These are phyloP conservation scores for Bubo blakistoni DNA, from an alignment of 2,113 vertebrate species.

Conservation along the genomic window DNA sequence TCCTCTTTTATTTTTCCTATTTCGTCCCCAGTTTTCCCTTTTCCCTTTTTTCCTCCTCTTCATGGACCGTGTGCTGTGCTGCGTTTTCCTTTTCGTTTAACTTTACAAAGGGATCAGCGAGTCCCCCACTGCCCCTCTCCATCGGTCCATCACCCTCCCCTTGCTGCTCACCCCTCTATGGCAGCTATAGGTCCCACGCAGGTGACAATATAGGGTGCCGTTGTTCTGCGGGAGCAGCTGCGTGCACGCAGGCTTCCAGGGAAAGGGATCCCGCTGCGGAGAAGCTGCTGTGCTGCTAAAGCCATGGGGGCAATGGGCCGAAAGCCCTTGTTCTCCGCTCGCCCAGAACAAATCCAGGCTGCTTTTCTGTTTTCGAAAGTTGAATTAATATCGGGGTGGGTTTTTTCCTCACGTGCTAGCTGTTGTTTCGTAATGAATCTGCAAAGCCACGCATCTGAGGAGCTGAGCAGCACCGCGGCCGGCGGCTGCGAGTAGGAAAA, in stretches of 20 bases:
- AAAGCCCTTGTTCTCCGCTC: not conserved
- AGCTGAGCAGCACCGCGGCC: not conserved
- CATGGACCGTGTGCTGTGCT: not conserved
- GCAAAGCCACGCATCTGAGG: not conserved
- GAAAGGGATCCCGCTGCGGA: not conserved
- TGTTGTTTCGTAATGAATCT: slow-evolving; percentile 4
- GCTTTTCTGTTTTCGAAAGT: not conserved
- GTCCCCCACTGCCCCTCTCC: not conserved
- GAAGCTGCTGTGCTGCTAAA: not conserved
- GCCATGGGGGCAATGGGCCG: not conserved
- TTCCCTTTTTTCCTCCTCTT: not conserved
- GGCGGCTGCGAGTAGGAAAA: not conserved
- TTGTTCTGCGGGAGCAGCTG: not conserved
- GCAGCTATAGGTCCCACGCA: not conserved
- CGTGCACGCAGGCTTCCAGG: not conserved
- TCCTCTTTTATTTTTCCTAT: not conserved
- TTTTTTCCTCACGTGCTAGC: not conserved
- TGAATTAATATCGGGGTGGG: not conserved
- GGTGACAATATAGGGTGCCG: not conserved
- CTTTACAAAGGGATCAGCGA: not conserved
- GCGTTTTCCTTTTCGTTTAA: not conserved
- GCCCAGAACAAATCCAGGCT: not conserved
- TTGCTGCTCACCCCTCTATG: not conserved
- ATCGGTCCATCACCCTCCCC: fast-evolving
- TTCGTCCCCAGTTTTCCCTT: fast-evolving